A percentile compares a stretch with the other conserved stretches of the same genome.
Evolutionary conservation across 2,797 vertebrate species (phyloP).

Genomic region (Bryconaethiops microstoma): DNA sequence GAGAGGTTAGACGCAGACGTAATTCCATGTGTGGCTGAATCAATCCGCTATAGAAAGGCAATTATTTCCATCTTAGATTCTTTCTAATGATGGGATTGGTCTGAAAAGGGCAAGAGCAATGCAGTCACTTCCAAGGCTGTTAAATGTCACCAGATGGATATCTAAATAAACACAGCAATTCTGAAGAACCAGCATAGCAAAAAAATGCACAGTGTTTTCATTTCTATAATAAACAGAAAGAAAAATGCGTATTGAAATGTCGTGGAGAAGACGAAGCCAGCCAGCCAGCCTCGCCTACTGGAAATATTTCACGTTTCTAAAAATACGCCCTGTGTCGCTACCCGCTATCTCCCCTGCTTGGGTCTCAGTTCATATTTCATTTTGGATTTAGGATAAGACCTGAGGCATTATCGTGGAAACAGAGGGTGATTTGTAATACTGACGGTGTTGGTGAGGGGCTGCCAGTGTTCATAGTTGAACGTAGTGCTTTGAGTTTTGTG

Average conservation of each 20-base stretch:
- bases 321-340: background rate
- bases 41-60: conserved; percentile 7
- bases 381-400: conserved; percentile 28
- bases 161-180: conserved; percentile 27
- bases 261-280: background rate
- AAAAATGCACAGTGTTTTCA: background rate
- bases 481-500: no score
- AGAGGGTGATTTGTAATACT: conserved; percentile 15
- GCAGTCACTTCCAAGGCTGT: conserved; percentile 20
- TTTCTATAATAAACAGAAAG: background rate
- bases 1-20: background rate
- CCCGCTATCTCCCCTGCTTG: background rate
- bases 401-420: conserved; percentile 19
- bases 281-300: background rate
- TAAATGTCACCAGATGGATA: conserved; percentile 37
- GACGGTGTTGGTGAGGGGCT: conserved; percentile 25
- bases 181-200: background rate
- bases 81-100: conserved; percentile 30
- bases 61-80: conserved; percentile 22
- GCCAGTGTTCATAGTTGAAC: conserved; percentile 1
- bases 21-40: conserved; percentile 5
- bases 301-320: background rate
- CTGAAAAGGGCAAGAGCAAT: conserved; percentile 24
- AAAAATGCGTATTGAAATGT: background rate
- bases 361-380: conserved; percentile 32